phyloP scores from a whole-genome alignment of 2,888 invertebrate species.

The Aphrophora alni region DNA sequence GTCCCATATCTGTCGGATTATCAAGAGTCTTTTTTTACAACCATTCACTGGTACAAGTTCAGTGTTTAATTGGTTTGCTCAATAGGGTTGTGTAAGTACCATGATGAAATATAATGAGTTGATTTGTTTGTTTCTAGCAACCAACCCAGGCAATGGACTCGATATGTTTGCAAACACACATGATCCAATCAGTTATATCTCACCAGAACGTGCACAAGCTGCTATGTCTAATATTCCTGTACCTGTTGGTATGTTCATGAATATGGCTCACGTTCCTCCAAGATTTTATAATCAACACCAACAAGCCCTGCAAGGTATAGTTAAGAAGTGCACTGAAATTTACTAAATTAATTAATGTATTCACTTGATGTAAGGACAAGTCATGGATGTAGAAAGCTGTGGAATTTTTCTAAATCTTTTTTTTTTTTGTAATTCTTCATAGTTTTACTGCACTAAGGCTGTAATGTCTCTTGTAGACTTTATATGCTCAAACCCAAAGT shows the following conservation, averaged over 20 bases:
- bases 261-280: slow-evolving; percentile 80
- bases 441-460: too few species aligned
- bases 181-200: slow-evolving; percentile 93
- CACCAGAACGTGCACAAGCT: slow-evolving; percentile 79
- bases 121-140: slow-evolving; percentile 12
- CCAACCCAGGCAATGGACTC: slow-evolving; percentile 52
- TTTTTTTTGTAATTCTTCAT: too few species aligned
- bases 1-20: too few species aligned
- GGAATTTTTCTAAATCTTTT: neutral
- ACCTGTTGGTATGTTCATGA: slow-evolving; percentile 93
- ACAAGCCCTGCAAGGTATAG: slow-evolving; percentile 65
- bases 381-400: neutral
- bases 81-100: too few species aligned
- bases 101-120: too few species aligned
- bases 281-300: slow-evolving; percentile 78
- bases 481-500: too few species aligned
- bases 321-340: neutral
- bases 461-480: too few species aligned
- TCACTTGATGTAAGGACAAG: neutral
- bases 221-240: slow-evolving; percentile 85
- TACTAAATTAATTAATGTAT: neutral
- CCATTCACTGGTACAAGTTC: too few species aligned
- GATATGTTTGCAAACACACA: slow-evolving; percentile 73
- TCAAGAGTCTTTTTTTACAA: too few species aligned
- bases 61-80: too few species aligned